phyloP scores from a whole-genome alignment of 1,140 invertebrate species.

The Centruroides sculpturatus region DNA sequence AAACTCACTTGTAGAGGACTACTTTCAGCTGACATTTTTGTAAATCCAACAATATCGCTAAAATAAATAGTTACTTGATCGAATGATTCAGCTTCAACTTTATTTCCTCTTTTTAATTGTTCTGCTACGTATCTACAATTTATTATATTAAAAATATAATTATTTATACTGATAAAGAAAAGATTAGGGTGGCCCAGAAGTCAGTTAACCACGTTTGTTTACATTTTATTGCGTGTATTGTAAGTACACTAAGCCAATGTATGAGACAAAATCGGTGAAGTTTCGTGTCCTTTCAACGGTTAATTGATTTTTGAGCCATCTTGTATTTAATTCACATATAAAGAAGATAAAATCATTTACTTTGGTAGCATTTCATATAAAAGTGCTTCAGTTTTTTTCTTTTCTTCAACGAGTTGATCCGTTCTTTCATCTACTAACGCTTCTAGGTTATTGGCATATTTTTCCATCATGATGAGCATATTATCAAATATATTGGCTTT shows the following conservation, averaged over 20 bases:
- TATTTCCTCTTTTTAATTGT: constrained; percentile 62
- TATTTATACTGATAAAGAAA: not conserved
- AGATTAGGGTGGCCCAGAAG: not conserved
- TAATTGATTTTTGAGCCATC: too few species aligned
- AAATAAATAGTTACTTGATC: constrained; percentile 33
- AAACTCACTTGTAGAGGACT: constrained; percentile 58
- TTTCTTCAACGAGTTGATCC: constrained; percentile 73
- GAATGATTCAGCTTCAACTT: constrained; percentile 69
- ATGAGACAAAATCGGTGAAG: too few species aligned
- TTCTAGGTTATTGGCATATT: constrained; percentile 88
- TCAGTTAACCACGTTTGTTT: too few species aligned
- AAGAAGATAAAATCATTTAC: constrained; percentile 28
- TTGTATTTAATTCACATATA: not conserved
- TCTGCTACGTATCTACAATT: constrained; percentile 12
- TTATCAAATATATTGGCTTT: constrained; percentile 86
- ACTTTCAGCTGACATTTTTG: constrained; percentile 82
- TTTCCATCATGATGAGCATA: constrained; percentile 91
- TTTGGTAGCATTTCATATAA: constrained; percentile 85
- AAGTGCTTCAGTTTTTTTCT: constrained; percentile 83
- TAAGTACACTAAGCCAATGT: too few species aligned
- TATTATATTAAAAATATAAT: not conserved
- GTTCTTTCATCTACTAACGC: constrained; percentile 81
- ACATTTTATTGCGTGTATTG: too few species aligned
- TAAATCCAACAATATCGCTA: constrained; percentile 91
- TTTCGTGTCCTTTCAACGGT: too few species aligned